These are phyloP conservation scores for Onychorhynchus coronatus DNA, from an alignment of 2,113 vertebrate genomes.

Conservation along the genomic window DNA sequence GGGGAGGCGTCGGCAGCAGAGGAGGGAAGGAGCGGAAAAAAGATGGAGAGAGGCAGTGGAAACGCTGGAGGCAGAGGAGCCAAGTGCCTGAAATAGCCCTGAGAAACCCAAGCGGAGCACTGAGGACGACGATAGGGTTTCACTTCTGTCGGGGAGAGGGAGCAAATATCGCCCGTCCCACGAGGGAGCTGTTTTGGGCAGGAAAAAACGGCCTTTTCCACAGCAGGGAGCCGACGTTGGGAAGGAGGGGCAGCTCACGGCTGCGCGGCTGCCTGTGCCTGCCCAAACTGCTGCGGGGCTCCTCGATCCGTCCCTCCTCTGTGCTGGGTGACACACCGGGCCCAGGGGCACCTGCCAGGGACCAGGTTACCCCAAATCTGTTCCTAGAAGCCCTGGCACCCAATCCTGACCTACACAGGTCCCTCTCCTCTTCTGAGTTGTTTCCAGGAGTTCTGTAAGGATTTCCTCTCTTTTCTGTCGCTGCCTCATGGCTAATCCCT, in stretches of 20 bases:
- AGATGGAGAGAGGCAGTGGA: neutral
- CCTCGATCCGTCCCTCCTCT: neutral
- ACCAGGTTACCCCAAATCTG: neutral
- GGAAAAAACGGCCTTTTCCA: neutral
- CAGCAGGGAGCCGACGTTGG: neutral
- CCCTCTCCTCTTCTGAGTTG: neutral
- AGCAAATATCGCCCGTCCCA: neutral
- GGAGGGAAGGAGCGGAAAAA: neutral
- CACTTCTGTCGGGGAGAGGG: neutral
- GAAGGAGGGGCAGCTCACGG: neutral
- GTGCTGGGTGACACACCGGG: fast-evolving
- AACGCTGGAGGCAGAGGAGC: neutral
- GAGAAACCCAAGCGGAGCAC: neutral
- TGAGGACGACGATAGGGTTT: neutral
- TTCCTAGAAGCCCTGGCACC: neutral
- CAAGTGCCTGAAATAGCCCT: neutral
- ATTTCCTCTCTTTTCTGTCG: neutral
- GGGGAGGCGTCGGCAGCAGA: neutral
- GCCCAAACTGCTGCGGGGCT: neutral
- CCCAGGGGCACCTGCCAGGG: neutral
- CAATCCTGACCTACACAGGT: too few relatives aligned
- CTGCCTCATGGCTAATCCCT: neutral
- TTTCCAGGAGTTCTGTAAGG: neutral
- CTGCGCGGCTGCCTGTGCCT: neutral
- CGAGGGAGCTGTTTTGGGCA: neutral